Conservation (phyloP, 2,113 vertebrate genomes). For the Tachycineta bicolor region DNA sequence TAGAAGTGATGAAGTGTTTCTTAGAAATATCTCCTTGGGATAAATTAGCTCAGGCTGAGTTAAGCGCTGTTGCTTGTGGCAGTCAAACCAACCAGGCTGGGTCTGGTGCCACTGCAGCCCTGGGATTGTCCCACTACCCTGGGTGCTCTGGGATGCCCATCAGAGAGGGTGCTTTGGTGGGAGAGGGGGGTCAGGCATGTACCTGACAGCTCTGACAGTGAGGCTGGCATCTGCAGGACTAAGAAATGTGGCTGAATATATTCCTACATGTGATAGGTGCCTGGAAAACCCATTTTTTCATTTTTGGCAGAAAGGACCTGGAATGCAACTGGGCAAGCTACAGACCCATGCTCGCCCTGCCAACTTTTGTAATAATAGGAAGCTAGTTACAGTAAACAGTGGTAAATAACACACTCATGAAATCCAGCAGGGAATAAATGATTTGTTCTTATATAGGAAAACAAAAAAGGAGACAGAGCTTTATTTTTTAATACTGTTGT, state of each 20-base stretch:
- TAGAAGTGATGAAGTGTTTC: background rate
- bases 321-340: constrained; percentile 63
- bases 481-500: constrained; percentile 49
- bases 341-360: constrained; percentile 37
- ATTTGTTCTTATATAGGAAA: constrained; percentile 66
- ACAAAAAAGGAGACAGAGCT: constrained; percentile 39
- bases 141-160: background rate
- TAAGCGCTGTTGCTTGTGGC: background rate
- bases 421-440: constrained; percentile 57
- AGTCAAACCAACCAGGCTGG: background rate
- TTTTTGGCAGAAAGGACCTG: constrained; percentile 58
- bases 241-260: background rate
- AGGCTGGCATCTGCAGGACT: background rate
- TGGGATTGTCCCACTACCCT: background rate
- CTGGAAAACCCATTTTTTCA: constrained; percentile 63
- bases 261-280: constrained; percentile 52
- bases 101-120: background rate
- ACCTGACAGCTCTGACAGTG: background rate
- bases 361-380: constrained; percentile 72
- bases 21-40: background rate
- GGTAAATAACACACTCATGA: constrained; percentile 66
- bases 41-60: background rate
- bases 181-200: background rate
- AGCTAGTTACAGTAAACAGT: constrained; percentile 71
- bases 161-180: background rate